phyloP scores from a whole-genome alignment of 2,797 vertebrate genomes.

The Megaceryle alcyon region DNA sequence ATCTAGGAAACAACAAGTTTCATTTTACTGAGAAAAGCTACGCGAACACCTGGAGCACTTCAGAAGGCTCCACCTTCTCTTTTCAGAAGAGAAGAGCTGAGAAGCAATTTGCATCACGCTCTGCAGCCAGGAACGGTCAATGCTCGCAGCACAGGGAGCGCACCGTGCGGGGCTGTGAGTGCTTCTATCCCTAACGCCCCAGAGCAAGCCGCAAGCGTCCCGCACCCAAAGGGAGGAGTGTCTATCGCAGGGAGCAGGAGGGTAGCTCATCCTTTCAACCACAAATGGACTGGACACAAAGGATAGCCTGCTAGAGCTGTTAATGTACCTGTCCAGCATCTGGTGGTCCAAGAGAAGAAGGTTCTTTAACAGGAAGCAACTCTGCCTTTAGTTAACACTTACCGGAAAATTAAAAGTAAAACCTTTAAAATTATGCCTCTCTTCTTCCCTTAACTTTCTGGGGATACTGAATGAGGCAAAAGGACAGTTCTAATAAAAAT shows the following conservation, averaged over 20 bases:
- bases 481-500: not conserved
- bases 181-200: not conserved
- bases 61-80: not conserved
- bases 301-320: not conserved
- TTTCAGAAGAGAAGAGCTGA: not conserved
- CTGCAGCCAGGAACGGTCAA: not conserved
- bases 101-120: not conserved
- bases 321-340: not conserved
- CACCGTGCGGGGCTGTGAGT: not conserved
- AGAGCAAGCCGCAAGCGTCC: not conserved
- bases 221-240: not conserved
- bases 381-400: not conserved
- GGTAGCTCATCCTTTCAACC: not conserved
- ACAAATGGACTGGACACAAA: not conserved
- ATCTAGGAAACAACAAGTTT: conserved; percentile 75
- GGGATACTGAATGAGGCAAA: not conserved
- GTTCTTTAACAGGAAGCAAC: not conserved
- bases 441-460: not conserved
- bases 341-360: not conserved
- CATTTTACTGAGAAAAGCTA: not conserved
- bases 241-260: not conserved
- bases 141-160: not conserved
- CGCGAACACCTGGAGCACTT: not conserved
- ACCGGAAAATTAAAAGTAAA: not conserved
- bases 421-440: not conserved